phyloP scores from a whole-genome alignment of 1,140 invertebrate species.

The Meloidogyne floridensis region DNA sequence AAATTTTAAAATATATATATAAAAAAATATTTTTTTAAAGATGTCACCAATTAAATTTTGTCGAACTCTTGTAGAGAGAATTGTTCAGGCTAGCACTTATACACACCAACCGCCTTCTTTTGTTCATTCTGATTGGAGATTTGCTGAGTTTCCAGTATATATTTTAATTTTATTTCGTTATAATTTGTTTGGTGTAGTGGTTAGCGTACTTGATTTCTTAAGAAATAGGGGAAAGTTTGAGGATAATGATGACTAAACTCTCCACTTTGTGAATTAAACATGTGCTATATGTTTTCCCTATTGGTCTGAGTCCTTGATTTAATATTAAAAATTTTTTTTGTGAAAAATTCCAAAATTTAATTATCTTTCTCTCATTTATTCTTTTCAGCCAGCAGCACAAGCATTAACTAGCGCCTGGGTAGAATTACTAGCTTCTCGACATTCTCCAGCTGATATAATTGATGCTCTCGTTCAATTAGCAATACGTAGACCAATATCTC shows the following conservation, averaged over 20 bases:
- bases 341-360: not conserved
- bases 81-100: constrained; percentile 49
- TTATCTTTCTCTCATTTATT: not conserved
- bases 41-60: constrained; percentile 43
- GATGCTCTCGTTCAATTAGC: constrained; percentile 46
- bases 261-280: not conserved
- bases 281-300: not conserved
- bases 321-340: no score
- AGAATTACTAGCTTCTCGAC: constrained; percentile 47
- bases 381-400: constrained; percentile 43
- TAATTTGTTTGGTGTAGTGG: not conserved
- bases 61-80: constrained; percentile 38
- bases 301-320: not conserved
- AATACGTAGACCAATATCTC: constrained; percentile 39
- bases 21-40: constrained; percentile 40
- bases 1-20: not conserved
- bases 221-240: not conserved
- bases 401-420: constrained; percentile 46
- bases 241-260: not conserved
- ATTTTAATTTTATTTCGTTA: not conserved
- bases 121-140: constrained; percentile 45
- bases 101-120: constrained; percentile 48
- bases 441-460: constrained; percentile 21
- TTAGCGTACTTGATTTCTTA: not conserved
- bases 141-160: constrained; percentile 37